These are phyloP conservation scores for Scaptomyza flava DNA, from an alignment of 2,888 invertebrate species.

Conservation along the genomic window DNA sequence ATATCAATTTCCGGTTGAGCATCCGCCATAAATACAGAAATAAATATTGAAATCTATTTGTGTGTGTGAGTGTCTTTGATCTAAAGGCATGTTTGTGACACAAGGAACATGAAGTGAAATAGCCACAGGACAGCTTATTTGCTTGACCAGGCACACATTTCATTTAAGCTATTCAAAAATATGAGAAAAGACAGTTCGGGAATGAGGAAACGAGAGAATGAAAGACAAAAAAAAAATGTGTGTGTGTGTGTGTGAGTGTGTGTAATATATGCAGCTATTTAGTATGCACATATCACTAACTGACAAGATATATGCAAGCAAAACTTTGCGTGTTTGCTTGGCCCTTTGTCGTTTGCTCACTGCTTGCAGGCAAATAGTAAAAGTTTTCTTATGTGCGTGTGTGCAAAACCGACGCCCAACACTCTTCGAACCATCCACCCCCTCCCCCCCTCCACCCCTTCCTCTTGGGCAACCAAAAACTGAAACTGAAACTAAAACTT, in stretches of 20 bases:
- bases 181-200: background rate
- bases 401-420: background rate
- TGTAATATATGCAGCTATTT: slow-evolving; percentile 69
- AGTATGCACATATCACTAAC: slow-evolving; percentile 61
- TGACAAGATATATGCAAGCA: slow-evolving; percentile 58
- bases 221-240: background rate
- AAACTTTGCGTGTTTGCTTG: slow-evolving; percentile 70
- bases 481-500: slow-evolving; percentile 16
- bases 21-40: slow-evolving; percentile 28
- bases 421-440: background rate
- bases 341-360: slow-evolving; percentile 59
- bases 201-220: background rate
- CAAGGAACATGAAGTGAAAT: slow-evolving; percentile 52
- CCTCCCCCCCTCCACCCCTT: slow-evolving; percentile 6
- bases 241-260: background rate
- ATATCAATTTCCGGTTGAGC: slow-evolving; percentile 70
- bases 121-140: slow-evolving; percentile 68
- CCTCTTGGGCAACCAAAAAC: slow-evolving; percentile 5
- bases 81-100: slow-evolving; percentile 35
- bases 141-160: slow-evolving; percentile 67
- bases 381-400: slow-evolving; percentile 60
- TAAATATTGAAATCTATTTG: background rate
- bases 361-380: slow-evolving; percentile 72
- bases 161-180: slow-evolving; percentile 23
- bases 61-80: slow-evolving; percentile 55